Base-by-base conservation (phyloP, 2,888 invertebrate species). In the Clistopyga incitator region DNA sequence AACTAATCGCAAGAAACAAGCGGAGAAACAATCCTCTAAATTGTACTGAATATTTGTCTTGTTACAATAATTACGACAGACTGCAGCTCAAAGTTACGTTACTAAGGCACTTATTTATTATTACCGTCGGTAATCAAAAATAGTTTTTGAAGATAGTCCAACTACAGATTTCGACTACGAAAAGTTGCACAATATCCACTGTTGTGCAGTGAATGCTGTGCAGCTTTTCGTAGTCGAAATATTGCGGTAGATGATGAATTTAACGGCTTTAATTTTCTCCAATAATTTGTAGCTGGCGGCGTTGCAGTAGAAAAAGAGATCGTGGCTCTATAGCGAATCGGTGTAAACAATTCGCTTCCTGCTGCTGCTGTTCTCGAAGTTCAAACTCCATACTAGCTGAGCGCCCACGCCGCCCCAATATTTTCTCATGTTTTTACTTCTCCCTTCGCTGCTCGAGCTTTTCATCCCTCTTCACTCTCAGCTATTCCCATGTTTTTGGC, bases 251-350 rank as follows among this genome's bases (percentile, higher is more conserved):
- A 64, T 34, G 68, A 72, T 68, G 72, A 68, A 80, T 80, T 77
- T 74, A 77, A 80, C 80, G 13, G 72, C 72, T 83, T 80, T 72
- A 77, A 80, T 83, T 80, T 77, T 65, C 47, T 18, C 47, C 68
- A 29, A 71, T 75, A 82, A 78, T 78, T 82, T 78, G 76, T 80
- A 72, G 79, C 71, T 56, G 6, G 25, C 52, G 52, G 47, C 65
- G 76, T 76, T 52, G 64, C 71, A 56, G 29, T 50, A 15, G 38
- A 10, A 38, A 1, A 38, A 10, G 10, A 38, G 23, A 42, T 10
- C 25, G 29, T 42, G 59, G 71, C 75, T 67, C 72, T 23, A 15
- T 42, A 42, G 47, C 45, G 65, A 65, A 74, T 74, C 77, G 72
- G 47, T 47, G 83, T 74, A 74, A 77, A 80, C 80, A 80, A 68